These are phyloP conservation scores for Ctenosaura bakeri DNA, from an alignment of 2,797 vertebrate genomes.

Conservation along the genomic window DNA sequence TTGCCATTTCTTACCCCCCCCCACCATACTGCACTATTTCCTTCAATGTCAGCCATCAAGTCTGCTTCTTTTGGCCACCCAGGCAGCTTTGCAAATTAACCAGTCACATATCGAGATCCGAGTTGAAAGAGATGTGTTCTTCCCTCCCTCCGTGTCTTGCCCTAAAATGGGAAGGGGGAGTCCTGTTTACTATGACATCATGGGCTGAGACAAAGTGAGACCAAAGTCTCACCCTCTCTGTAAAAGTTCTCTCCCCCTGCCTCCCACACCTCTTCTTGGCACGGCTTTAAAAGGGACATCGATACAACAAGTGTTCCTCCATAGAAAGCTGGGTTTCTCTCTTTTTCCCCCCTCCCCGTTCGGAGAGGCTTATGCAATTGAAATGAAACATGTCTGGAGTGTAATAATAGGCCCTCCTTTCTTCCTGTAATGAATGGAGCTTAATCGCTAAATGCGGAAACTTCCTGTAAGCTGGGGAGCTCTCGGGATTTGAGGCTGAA, in stretches of 20 bases:
- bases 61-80: conserved; percentile 25
- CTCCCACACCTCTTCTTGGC: conserved; percentile 41
- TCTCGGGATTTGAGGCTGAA: conserved; percentile 53
- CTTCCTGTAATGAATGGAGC: conserved; percentile 23
- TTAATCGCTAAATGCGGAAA: conserved; percentile 56
- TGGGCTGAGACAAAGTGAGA: conserved; percentile 35
- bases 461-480: conserved; percentile 45
- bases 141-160: conserved; percentile 1
- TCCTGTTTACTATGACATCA: conserved; percentile 50
- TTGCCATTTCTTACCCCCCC: conserved; percentile 22
- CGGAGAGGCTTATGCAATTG: conserved; percentile 56
- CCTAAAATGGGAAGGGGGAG: background rate
- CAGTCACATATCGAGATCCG: conserved; percentile 39
- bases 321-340: conserved; percentile 58
- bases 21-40: background rate
- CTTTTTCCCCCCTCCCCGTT: background rate
- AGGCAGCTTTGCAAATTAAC: conserved; percentile 32
- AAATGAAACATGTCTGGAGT: conserved; percentile 67
- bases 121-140: background rate
- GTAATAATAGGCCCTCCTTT: conserved; percentile 43
- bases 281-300: conserved; percentile 63
- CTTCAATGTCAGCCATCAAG: conserved; percentile 25
- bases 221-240: background rate
- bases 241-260: background rate
- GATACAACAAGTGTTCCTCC: conserved; percentile 56